Evolutionary conservation across 2,888 invertebrate species (phyloP).

Genomic region (Aelia acuminata): DNA sequence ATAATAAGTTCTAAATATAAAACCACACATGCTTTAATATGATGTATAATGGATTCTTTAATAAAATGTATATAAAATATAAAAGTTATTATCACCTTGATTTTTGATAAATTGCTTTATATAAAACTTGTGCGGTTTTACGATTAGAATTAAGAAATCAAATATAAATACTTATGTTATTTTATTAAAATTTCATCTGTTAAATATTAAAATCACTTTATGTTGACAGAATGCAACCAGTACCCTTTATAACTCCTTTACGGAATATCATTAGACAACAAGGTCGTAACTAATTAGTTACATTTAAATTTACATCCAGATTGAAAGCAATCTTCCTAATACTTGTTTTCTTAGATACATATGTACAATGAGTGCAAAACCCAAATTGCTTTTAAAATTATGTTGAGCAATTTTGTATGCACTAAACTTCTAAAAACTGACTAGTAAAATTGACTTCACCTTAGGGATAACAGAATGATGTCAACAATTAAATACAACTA

Average conservation of each 20-base stretch:
- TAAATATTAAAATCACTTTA: conserved; percentile 45
- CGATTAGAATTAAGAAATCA: background rate
- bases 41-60: background rate
- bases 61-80: conserved; percentile 11
- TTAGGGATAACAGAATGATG: conserved; percentile 31
- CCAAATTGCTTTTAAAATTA: conserved; percentile 58
- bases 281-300: conserved; percentile 50
- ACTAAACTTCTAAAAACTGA: conserved; percentile 55
- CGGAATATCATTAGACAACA: conserved; percentile 56
- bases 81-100: conserved; percentile 29
- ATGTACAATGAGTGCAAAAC: conserved; percentile 55
- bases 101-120: background rate
- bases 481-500: conserved; percentile 48
- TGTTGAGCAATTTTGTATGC: conserved; percentile 52
- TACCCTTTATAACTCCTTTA: conserved; percentile 49
- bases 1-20: background rate
- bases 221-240: conserved; percentile 52
- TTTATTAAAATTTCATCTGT: conserved; percentile 16
- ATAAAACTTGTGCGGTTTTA: conserved; percentile 48
- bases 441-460: conserved; percentile 57
- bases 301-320: conserved; percentile 58
- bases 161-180: background rate
- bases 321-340: conserved; percentile 59
- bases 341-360: conserved; percentile 39
- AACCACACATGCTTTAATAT: conserved; percentile 31